Conservation (phyloP, 2,113 vertebrate species). For the Myocastor coypus region DNA sequence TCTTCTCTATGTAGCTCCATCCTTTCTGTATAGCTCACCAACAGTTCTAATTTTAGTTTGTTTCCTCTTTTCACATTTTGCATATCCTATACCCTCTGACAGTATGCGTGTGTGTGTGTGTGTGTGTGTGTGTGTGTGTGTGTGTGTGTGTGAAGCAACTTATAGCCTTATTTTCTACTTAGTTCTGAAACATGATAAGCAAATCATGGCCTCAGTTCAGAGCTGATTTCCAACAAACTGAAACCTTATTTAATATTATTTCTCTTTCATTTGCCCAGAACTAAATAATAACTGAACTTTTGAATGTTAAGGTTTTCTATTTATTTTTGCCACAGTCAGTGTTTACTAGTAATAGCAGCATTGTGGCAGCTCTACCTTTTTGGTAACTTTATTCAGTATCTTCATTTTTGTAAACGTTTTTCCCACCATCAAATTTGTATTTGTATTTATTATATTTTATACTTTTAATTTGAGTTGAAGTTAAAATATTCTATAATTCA, state of each 20-base stretch:
- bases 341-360: neutral
- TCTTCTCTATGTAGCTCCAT: neutral
- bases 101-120: neutral
- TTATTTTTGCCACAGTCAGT: neutral
- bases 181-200: neutral
- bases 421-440: neutral
- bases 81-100: neutral
- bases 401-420: neutral
- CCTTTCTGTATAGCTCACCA: neutral
- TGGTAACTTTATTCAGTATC: neutral
- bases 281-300: neutral
- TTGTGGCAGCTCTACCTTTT: neutral
- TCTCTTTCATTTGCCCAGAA: fast-evolving
- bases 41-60: fast-evolving
- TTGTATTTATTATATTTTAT: neutral
- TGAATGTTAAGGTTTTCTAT: neutral
- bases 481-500: slow-evolving; percentile 9
- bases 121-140: too few relatives aligned
- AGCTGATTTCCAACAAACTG: neutral
- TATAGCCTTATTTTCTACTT: too few relatives aligned
- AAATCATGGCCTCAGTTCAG: neutral
- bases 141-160: too few relatives aligned
- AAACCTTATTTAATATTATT: neutral
- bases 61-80: neutral
- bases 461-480: neutral